Evolutionary conservation across 2,797 vertebrate genomes (phyloP).

Genomic region (Danio aesculapii): DNA sequence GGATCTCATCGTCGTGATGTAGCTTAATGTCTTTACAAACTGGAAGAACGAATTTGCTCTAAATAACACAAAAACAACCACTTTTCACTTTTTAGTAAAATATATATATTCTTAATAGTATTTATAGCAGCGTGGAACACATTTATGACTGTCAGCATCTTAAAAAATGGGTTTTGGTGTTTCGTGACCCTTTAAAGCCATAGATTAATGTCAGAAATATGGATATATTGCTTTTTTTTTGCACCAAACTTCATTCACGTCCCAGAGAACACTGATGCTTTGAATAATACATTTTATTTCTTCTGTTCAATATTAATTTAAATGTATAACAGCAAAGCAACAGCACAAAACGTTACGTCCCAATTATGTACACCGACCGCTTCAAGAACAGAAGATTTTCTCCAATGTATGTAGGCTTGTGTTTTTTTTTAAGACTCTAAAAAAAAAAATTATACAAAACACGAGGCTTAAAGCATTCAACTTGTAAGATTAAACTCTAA

Average conservation of each 20-base stretch:
- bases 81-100: no score
- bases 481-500: constrained; percentile 41
- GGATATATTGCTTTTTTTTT: neutral
- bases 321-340: constrained; percentile 8
- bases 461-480: constrained; percentile 24
- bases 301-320: constrained; percentile 33
- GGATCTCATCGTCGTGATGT: no score
- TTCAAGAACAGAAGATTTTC: constrained; percentile 23
- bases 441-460: constrained; percentile 34
- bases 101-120: no score
- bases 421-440: neutral
- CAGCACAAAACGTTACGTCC: constrained; percentile 4
- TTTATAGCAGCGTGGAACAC: no score
- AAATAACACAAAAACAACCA: no score
- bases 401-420: constrained; percentile 21
- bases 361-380: constrained; percentile 32
- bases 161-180: no score
- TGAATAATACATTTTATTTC: constrained; percentile 34
- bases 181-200: no score
- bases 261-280: neutral
- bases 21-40: no score
- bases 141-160: no score
- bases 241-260: neutral
- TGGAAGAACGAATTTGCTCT: no score
- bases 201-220: constrained; percentile 17